A percentile compares a stretch with the other conserved stretches of the same genome.
Conservation (phyloP, 2,113 vertebrate species). For the Pedionomus torquatus region DNA sequence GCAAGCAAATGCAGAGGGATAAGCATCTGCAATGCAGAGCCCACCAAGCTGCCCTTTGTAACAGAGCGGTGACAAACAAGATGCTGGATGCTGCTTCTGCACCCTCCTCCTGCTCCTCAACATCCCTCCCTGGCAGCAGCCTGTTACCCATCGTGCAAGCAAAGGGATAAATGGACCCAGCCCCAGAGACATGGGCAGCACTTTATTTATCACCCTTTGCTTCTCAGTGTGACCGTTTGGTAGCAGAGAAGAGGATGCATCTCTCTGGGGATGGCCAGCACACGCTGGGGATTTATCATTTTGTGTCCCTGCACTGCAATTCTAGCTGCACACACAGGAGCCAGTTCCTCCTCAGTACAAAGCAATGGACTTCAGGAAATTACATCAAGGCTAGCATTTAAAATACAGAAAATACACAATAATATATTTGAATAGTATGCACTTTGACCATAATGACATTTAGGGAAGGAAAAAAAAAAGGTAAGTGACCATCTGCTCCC, state of each 20-base stretch:
- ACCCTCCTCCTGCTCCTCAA: not conserved
- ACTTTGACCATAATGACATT: slow-evolving; percentile 66
- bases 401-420: slow-evolving; percentile 49
- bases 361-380: slow-evolving; percentile 39
- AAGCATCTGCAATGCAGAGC: not conserved
- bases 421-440: slow-evolving; percentile 47
- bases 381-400: slow-evolving; percentile 37
- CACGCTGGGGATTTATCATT: not conserved
- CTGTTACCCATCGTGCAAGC: fast-evolving
- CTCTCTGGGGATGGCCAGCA: not conserved
- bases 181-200: not conserved
- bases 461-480: not conserved
- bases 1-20: not conserved
- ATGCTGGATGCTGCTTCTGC: not conserved
- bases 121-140: not conserved
- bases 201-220: not conserved
- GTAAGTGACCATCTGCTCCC: slow-evolving; percentile 56
- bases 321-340: not conserved
- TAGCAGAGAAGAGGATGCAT: not conserved
- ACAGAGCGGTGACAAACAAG: not conserved
- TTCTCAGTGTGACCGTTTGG: fast-evolving
- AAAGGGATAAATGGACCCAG: not conserved
- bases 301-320: not conserved
- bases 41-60: not conserved
- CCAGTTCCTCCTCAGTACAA: slow-evolving; percentile 42